Percentiles rank a stretch among this genome's conserved stretches.
phyloP scores from a whole-genome alignment of 2,113 vertebrate genomes.

The Rattus norvegicus region DNA sequence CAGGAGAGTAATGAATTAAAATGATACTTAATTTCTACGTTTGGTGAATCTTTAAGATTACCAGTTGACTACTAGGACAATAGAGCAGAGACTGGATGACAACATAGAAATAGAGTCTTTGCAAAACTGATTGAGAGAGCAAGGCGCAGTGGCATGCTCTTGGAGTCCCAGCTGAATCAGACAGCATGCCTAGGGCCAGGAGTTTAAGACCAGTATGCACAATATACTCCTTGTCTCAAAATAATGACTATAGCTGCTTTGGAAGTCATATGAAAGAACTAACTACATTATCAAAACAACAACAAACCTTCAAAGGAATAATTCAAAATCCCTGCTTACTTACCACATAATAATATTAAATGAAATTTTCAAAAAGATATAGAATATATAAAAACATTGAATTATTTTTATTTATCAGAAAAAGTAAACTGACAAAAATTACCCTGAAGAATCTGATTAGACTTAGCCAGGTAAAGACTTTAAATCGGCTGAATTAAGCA shows the following conservation, averaged over 20 bases:
- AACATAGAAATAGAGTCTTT: not conserved
- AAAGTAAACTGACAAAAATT: not conserved
- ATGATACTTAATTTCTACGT: not conserved
- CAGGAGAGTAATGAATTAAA: not conserved
- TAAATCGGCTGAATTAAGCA: not conserved
- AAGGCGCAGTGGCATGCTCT: not conserved
- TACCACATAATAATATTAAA: not conserved
- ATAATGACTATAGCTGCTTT: not conserved
- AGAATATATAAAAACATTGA: not conserved
- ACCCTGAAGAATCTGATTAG: not conserved
- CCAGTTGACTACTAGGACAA: not conserved
- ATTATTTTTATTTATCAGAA: not conserved
- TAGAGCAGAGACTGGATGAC: not conserved
- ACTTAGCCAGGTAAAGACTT: not conserved
- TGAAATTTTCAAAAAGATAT: not conserved
- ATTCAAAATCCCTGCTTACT: not conserved
- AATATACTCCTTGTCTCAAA: not conserved
- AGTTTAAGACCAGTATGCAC: not conserved
- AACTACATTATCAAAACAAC: not conserved
- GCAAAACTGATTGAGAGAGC: not conserved
- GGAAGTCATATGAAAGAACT: not conserved
- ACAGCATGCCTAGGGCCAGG: not conserved
- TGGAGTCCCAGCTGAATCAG: not conserved
- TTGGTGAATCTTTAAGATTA: not conserved
- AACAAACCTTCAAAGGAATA: not conserved